Base-by-base conservation (phyloP, 1,140 invertebrate species). In the Acromyrmex heyeri region DNA sequence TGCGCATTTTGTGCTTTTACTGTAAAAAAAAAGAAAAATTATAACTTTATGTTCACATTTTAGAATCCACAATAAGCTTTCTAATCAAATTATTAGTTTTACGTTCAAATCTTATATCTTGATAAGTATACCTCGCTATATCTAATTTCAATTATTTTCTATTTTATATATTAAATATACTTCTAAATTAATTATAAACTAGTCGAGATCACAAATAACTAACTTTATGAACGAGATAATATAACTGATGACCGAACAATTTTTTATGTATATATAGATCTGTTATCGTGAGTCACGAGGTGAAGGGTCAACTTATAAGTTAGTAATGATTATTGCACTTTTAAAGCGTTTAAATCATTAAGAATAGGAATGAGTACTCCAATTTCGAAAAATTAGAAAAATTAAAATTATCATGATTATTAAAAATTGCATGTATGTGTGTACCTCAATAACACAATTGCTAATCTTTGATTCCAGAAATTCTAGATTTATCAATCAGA, bases 1-100 rank as follows among this genome's bases (percentile, higher is more conserved):
- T 99, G 92, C 98, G 96, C 98, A 99, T 99, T 8, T 78, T 78
- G 59, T 72, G n/a, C 12, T n/a, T 44, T 72, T n/a, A 10, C 81
- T 85, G 38, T 14, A 55, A 34, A 57, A 44, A 34, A 6, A 16
- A 27, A 7, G 34, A 21, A 55, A 67, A 55, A 34, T 21, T 30
- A 55, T 16, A 12, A 81, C 2, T 57, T 0, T 79, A 12, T 55
- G 30, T 38, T 21, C 2, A 57, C 6, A 53, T 38, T 67, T 24
- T 72, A 69, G 24, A 50, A n/a, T 69, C 21, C 1, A 38, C 1
- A 38, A 6, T 34, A 50, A 79, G 16, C 5, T 21, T 67, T 78
- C 57, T 64, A 48, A 10, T 62, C 38, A 77, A 44, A 14, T n/a
- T 62, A 14, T 44, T 6, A 27, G 18, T 0, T 16, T 38, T 27